Base-by-base conservation (phyloP, 1,140 invertebrate genomes). In the Drosophila asahinai region DNA sequence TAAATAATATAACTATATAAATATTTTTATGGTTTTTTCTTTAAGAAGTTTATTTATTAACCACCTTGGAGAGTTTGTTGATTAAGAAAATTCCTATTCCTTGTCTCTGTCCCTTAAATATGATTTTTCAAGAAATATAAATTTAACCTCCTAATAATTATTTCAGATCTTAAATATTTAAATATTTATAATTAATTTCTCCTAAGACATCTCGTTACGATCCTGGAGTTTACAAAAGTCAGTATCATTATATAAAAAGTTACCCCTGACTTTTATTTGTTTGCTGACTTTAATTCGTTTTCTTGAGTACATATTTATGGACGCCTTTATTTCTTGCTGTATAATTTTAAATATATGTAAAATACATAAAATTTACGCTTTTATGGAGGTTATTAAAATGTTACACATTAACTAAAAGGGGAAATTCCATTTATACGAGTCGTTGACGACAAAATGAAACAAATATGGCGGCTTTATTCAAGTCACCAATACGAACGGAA, bases 381-480 rank as follows among this genome's bases (percentile, higher is more conserved):
- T 81, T 81, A 73, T 70, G 63, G 67, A 45, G 9, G 49, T 8
- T 60, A 61, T 57, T 58, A 75, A 81, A 75, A 64, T 49, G 48
- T 58, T 43, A 55, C 36, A 49, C 59, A 40, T 75, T 71, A 55
- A 55, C 52, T 42, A 33, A 62, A 66, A 75, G 52, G 72, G 63
- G 57, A 42, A 63, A 57, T 79, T 54, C 66, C 49, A 71, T 54
- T 66, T 83, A 89, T 66, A 90, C 54, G 86, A 66, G 52, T 43
- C 59, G 61, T 47, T 73, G 25, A 73, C 66, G 60, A 59, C 57
- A 51, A 68, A 51, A 52, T 51, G 43, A 74, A 60, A 43, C 49
- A 76, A 61, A 89, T 77, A 89, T 89, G 86, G 86, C 81, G 81
- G 17, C 54, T 40, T 55, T 57, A 82, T 59, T 38, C 48, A n/a